phyloP scores from a whole-genome alignment of 1,140 invertebrate species.

The Cydia fagiglandana region DNA sequence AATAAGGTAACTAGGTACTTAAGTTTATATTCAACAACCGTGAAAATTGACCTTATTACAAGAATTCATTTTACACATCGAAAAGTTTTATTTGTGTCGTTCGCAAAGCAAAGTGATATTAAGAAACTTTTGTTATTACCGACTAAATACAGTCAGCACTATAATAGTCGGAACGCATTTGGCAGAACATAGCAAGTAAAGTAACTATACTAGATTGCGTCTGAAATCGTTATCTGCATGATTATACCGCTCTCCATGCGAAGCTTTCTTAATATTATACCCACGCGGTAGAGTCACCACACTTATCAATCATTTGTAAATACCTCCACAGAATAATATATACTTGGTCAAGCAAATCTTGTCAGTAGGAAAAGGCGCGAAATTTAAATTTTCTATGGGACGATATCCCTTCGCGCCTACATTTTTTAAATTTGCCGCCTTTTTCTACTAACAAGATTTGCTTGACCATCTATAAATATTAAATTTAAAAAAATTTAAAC shows the following conservation, averaged over 20 bases:
- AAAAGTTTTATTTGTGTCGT: background rate
- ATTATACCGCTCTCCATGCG: slow-evolving; percentile 18
- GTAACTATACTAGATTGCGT: background rate
- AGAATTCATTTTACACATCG: too few species aligned
- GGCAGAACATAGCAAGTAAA: background rate
- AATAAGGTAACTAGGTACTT: too few species aligned
- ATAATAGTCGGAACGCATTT: background rate
- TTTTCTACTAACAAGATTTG: too few species aligned
- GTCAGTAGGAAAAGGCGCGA: too few species aligned
- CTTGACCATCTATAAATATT: too few species aligned
- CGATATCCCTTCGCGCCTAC: too few species aligned
- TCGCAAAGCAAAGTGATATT: background rate
- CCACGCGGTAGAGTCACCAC: slow-evolving; percentile 5
- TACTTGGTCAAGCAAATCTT: too few species aligned
- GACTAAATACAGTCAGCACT: background rate
- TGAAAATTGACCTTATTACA: too few species aligned
- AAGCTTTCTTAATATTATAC: slow-evolving; percentile 24
- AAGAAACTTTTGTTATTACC: background rate
- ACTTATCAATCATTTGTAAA: background rate
- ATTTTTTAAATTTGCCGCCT: too few species aligned
- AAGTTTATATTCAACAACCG: too few species aligned
- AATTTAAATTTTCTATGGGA: too few species aligned
- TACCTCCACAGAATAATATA: background rate
- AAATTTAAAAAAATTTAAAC: too few species aligned
- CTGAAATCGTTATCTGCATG: slow-evolving; percentile 28